Base-by-base conservation (phyloP, 2,797 vertebrate genomes). In the Graptemys geographica region DNA sequence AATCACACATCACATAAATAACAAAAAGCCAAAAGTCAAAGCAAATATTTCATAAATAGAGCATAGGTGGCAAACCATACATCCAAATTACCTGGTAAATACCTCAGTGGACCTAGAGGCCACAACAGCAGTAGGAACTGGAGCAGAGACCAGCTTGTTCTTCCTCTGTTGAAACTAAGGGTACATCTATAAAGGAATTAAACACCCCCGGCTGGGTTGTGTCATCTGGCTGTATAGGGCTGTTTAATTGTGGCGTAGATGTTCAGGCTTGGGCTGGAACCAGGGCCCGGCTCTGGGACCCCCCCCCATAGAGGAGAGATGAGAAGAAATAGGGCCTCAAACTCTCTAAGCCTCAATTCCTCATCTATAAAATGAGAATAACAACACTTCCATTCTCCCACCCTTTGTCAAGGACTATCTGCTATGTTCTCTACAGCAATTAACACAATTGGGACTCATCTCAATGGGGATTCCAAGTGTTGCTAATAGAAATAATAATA, bases 381-480 rank as follows among this genome's bases (percentile, higher is more conserved):
- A n/a, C 6, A 74, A 41, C 37, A 44, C 6, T 84, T 15, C 79
- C n/a, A 76, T 69, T 5, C 33, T 89, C 94, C 44, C 84, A 1
- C 3, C 1, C 83, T 62, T 5, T 82, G 3, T 88, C n/a, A 91
- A 47, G 2, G 7, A 11, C 16, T 80, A 1, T 23, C 8, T 18
- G 10, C 37, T 2, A 0, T 0, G 1, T 88, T 27, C 2, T 79
- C 7, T 78, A 92, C 8, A 37, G n/a, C 6, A 41, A 6, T 9
- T 44, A 44, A 41, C 37, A 74, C 23, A 23, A 74, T 13, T 6
- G 25, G 37, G 37, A 49, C 6, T 1, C 31, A 57, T 8, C 2
- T 85, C 28, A 90, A 79, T 28, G 56, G 33, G 15, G 89, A 89
- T 79, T 78, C 86, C 86, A 83, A 28, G 25, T 82, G 82, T 79